Percentiles rank a stretch among this genome's conserved stretches.
phyloP scores from a whole-genome alignment of 2,888 invertebrate species.

The Coelinius sp. region DNA sequence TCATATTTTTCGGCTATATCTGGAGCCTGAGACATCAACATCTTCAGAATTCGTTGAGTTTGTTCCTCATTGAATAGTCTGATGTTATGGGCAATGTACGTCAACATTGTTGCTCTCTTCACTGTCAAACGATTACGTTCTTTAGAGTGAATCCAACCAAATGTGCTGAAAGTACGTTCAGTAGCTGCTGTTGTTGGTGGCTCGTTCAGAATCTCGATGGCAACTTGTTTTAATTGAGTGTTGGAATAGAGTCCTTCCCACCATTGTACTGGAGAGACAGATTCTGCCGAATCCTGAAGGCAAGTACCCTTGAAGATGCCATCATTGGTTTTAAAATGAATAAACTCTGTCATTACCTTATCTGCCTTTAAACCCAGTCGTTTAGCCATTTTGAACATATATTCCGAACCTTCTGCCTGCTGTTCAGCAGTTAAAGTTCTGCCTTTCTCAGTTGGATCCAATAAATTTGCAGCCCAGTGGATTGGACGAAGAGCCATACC shows the following conservation, averaged over 20 bases:
- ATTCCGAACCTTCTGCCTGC: background rate
- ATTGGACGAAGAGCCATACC: background rate
- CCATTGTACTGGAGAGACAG: slow-evolving; percentile 38
- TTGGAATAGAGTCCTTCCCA: slow-evolving; percentile 49
- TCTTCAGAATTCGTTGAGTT: slow-evolving; percentile 2
- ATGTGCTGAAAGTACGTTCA: slow-evolving; percentile 54
- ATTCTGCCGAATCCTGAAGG: slow-evolving; percentile 8
- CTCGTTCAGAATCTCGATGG: slow-evolving; percentile 47
- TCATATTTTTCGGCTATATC: background rate
- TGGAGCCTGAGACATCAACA: background rate
- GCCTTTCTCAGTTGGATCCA: slow-evolving; percentile 14
- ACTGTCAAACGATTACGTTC: slow-evolving; percentile 52
- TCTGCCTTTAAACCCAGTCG: background rate
- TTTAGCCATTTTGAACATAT: background rate
- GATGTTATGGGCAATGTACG: slow-evolving; percentile 47
- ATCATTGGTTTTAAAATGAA: slow-evolving; percentile 24
- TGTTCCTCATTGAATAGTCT: slow-evolving; percentile 2
- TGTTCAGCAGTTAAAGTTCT: background rate
- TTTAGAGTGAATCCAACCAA: slow-evolving; percentile 51
- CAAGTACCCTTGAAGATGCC: slow-evolving; percentile 29
- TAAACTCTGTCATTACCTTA: slow-evolving; percentile 16
- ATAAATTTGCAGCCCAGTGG: slow-evolving; percentile 10
- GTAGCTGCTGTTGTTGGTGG: slow-evolving; percentile 53
- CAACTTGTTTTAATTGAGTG: slow-evolving; percentile 47
- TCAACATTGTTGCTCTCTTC: slow-evolving; percentile 49